phyloP scores from a whole-genome alignment of 2,113 vertebrate species.

The Tragelaphus buxtoni region DNA sequence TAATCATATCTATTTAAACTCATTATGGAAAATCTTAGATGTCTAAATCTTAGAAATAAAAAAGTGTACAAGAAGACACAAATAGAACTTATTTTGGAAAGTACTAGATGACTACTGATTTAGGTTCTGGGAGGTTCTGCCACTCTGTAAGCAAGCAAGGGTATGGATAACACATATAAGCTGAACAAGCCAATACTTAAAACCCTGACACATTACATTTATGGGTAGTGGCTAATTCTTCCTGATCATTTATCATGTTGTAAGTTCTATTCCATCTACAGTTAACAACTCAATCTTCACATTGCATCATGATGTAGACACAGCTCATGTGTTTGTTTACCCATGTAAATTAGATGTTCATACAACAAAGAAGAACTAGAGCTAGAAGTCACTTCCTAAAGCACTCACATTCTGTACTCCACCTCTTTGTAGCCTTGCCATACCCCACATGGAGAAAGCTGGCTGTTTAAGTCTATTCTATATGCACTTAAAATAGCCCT shows the following conservation, averaged over 20 bases:
- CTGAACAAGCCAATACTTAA: neutral
- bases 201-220: neutral
- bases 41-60: neutral
- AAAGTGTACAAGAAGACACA: neutral
- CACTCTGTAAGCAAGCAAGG: neutral
- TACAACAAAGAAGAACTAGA: neutral
- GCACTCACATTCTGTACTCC: neutral
- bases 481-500: neutral
- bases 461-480: neutral
- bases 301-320: neutral
- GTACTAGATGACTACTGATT: neutral
- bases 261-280: neutral
- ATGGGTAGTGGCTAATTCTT: neutral
- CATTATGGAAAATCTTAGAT: neutral
- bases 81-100: neutral
- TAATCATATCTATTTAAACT: neutral
- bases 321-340: neutral
- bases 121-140: neutral
- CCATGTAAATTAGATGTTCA: neutral
- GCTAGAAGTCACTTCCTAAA: neutral
- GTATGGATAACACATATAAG: neutral
- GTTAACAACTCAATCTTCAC: neutral
- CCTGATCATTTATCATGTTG: neutral
- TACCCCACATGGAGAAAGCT: neutral
- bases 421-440: neutral